These are phyloP conservation scores for Dromaius novaehollandiae DNA, from an alignment of 2,113 vertebrate genomes.

Conservation along the genomic window DNA sequence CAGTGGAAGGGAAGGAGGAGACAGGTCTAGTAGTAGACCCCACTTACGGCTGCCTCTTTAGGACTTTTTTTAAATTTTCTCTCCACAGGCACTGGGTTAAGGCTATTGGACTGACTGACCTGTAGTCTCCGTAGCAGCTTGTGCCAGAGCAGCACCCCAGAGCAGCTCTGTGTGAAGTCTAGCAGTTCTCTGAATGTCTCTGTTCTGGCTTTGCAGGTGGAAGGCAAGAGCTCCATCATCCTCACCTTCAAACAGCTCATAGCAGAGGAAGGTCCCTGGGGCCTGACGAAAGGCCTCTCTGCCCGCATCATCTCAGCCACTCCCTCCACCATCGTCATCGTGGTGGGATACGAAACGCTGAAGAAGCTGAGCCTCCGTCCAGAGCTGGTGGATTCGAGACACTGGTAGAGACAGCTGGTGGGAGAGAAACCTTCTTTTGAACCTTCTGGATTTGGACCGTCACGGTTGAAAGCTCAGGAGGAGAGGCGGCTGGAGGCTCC, in stretches of 20 bases:
- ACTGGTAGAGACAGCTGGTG: constrained; percentile 83
- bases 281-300: constrained; percentile 92
- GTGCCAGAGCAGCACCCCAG: neutral
- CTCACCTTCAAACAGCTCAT: constrained; percentile 92
- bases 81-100: neutral
- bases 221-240: constrained; percentile 89
- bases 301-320: constrained; percentile 92
- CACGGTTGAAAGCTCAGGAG: neutral
- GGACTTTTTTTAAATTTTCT: neutral
- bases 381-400: constrained; percentile 88
- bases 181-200: neutral
- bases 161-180: fast-evolving
- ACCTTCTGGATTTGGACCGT: neutral
- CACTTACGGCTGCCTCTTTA: neutral
- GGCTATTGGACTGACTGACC: neutral
- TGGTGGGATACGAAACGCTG: constrained; percentile 95
- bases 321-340: constrained; percentile 92
- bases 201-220: constrained; percentile 81
- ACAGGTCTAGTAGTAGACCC: neutral
- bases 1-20: neutral
- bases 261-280: constrained; percentile 89
- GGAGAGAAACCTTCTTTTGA: neutral
- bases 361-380: constrained; percentile 95
- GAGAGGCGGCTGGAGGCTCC: neutral
- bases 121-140: neutral